Percentiles rank a stretch among this genome's conserved stretches.
These are phyloP conservation scores for Cacoxenus indagator DNA, from an alignment of 2,888 invertebrate species.

Conservation along the genomic window DNA sequence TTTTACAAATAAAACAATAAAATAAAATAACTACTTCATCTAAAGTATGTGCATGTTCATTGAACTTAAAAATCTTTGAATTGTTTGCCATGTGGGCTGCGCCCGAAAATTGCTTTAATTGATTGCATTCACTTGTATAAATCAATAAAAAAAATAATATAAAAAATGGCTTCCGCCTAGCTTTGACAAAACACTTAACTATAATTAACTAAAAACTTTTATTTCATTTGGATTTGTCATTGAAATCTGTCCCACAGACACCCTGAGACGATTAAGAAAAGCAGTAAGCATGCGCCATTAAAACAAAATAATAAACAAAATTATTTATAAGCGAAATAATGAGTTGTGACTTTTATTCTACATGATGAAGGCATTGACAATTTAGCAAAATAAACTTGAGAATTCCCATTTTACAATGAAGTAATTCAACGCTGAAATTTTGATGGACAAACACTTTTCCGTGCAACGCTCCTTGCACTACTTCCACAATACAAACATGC, in stretches of 20 bases:
- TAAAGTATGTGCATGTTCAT: not conserved
- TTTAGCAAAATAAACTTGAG: not conserved
- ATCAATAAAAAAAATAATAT: not conserved
- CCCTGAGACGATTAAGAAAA: not conserved
- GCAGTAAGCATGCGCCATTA: constrained; percentile 14
- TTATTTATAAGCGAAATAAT: constrained; percentile 25
- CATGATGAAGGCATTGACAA: constrained; percentile 2
- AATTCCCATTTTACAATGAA: not conserved
- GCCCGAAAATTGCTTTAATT: not conserved
- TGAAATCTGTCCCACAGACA: not conserved
- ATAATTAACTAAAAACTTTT: not conserved
- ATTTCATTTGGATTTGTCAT: not conserved
- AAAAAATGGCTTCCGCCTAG: not conserved
- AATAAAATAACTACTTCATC: not conserved
- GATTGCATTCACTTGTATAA: not conserved
- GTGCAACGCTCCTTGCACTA: constrained; percentile 11
- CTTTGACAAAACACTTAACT: not conserved
- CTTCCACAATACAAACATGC: constrained; percentile 1
- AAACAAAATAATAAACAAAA: constrained; percentile 43
- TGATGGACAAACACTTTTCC: not conserved
- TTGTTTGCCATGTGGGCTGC: not conserved
- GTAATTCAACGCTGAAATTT: not conserved
- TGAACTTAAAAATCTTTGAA: too few relatives aligned
- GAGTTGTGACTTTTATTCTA: not conserved
- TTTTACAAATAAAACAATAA: too few relatives aligned